Evolutionary conservation across 1,140 invertebrate genomes (phyloP).

Genomic region (Brachionus angularis): DNA sequence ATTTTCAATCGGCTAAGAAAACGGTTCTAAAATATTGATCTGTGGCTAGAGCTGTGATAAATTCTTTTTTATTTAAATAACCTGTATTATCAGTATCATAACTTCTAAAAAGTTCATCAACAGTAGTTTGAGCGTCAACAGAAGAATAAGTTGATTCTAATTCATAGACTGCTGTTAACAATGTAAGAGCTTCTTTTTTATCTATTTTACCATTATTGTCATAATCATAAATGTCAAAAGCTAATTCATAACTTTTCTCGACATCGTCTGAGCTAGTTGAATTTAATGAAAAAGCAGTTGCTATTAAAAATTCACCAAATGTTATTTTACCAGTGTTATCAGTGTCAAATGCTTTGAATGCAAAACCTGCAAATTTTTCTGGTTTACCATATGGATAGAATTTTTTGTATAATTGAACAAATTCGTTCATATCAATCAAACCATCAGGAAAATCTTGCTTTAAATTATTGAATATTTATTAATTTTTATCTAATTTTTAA

Average conservation of each 20-base stretch:
- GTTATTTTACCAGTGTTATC: conserved; percentile 41
- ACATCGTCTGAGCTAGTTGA: not conserved
- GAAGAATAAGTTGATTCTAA: not conserved
- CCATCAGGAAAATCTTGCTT: conserved; percentile 24
- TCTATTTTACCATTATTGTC: conserved; percentile 30
- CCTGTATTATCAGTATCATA: conserved; percentile 24
- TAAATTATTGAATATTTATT: not conserved
- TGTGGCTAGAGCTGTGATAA: not conserved
- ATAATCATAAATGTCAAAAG: conserved; percentile 43
- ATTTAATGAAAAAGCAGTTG: not conserved
- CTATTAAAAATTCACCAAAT: conserved; percentile 43
- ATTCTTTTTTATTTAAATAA: conserved; percentile 21
- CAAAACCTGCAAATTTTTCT: not conserved
- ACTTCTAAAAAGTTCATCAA: conserved; percentile 25
- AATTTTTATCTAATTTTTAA: not conserved
- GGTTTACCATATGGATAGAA: conserved; percentile 23
- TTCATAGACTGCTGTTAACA: conserved; percentile 33
- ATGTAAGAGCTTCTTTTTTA: conserved; percentile 13
- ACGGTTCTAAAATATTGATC: not conserved
- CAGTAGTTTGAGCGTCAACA: not conserved
- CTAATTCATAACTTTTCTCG: conserved; percentile 32
- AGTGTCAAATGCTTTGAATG: conserved; percentile 30
- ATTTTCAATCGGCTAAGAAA: not conserved
- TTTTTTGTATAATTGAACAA: conserved; percentile 10
- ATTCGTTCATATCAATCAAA: conserved; percentile 10